Evolutionary conservation across 2,888 invertebrate genomes (phyloP), one percentile per base, ranked within the genome.

Genomic region (Chalcosyrphus nemorum): DNA sequence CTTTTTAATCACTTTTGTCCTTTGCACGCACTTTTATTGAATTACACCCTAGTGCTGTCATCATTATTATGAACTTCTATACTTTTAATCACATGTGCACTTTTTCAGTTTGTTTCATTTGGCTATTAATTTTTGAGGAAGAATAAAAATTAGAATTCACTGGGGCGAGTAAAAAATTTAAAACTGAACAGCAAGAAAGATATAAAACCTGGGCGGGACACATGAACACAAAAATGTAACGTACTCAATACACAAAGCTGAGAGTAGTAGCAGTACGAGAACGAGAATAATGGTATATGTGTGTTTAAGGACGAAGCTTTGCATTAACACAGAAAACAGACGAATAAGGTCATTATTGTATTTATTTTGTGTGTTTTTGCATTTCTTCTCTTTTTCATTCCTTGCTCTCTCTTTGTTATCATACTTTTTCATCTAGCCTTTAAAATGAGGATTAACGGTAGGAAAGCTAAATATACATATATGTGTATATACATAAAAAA

Each of bases 171-270:
- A 47, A 6, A 41, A 63, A 17, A 7, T 41, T 50, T 43, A 35
- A 45, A 24, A 19, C 21, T 45, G 19, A 65, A 47, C n/a, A 52
- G 29, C 38, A 32, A 50, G 17, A 66, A 50, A 57, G 19, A 59
- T 66, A 63, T 68, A 15, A 87, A 88, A 87, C 86, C 87, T 88
- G 88, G 88, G 88, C 88, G 88, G 88, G 88, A 88, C 88, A 87
- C 87, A 87, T 86, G 86, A 87, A 86, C 86, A 81, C 19, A 59
- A 65, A 61, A 56, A 71, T 56, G 80, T 78, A 76, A 61, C 61
- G 47, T 76, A 50, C 66, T 68, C 41, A 61, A 68, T 66, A 75
- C 35, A 63, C 47, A 78, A 61, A 78, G 78, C 78, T 74, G 29
- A 56, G 72, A 52, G 77, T 66, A 56, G 72, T 61, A 63, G 54